Base-by-base conservation (phyloP, 2,888 invertebrate species). In the Luperina nickerlii region DNA sequence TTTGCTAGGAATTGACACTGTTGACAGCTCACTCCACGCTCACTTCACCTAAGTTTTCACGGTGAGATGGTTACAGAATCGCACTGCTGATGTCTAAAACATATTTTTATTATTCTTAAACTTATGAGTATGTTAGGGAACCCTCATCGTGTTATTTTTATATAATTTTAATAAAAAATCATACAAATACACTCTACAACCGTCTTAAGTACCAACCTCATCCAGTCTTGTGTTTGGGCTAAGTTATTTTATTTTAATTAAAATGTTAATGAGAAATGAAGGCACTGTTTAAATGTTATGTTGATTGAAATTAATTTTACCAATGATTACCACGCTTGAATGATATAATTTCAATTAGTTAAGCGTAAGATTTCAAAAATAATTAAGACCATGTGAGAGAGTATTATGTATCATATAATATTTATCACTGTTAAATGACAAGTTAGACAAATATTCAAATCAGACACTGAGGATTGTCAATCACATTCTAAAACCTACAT, bases 191-290 rank as follows among this genome's bases (percentile, higher is more conserved):
- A 62, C 60, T 81, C 45, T 86, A 86, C 82, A 88, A 84, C 83
- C 87, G 62, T 79, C 66, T 45, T 90, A 90, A 90, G 92, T 93
- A 92, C 93, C 90, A 92, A 92, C 91, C 92, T 81, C 76, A 84
- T 78, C 83, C 93, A 93, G 93, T 93, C 93, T 92, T 93, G 77
- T 80, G n/a, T 76, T 79, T 67, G 81, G 85, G 81, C 83, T 80
- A 74, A 70, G 51, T 54, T 77, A 54, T 66, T 77, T 79, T 76
- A 65, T 76, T 74, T 66, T 78, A 81, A 78, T 78, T 78, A 83
- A 81, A 75, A 74, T 82, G 24, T 72, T 81, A 76, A 79, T 84
- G 45, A 69, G 27, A 82, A 89, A 90, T 74, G 81, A 90, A 91
- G 91, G 92, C 91, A 91, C 92, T 86, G 82, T 77, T 62, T 66